These are phyloP conservation scores for Pemphigus obesinymphae DNA, from an alignment of 1,140 invertebrate species.

Conservation along the genomic window DNA sequence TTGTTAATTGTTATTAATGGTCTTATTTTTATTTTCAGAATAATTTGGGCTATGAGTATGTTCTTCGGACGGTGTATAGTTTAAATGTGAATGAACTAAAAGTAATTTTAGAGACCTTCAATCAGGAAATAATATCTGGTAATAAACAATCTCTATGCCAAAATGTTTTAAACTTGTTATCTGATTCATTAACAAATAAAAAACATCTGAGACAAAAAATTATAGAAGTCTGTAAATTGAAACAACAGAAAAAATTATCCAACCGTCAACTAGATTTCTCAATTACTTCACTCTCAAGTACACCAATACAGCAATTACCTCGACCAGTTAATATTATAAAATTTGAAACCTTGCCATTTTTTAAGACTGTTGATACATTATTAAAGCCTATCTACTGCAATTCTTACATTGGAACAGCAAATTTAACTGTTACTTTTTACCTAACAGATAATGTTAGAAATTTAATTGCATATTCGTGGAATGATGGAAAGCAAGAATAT, in stretches of 20 bases:
- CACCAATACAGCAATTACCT: too few species aligned
- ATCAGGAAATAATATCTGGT: background rate
- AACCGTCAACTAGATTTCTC: too few species aligned
- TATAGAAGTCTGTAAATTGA: background rate
- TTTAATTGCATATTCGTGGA: constrained; percentile 23
- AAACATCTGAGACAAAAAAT: constrained; percentile 21
- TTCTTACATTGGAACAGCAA: background rate
- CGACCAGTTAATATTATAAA: too few species aligned
- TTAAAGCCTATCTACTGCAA: constrained; percentile 4
- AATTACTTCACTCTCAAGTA: too few species aligned
- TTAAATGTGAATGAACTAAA: background rate
- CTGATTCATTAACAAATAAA: background rate
- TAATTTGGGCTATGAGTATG: background rate
- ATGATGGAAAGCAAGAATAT: constrained; percentile 19
- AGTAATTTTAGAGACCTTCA: background rate
- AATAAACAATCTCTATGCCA: constrained; percentile 17
- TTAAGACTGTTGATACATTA: background rate
- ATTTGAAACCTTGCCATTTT: constrained; percentile 23
- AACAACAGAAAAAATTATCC: background rate
- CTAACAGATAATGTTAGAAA: constrained; percentile 10
- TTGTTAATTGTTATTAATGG: too few species aligned
- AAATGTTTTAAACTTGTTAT: constrained; percentile 4
- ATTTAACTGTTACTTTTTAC: constrained; percentile 11
- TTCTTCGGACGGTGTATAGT: constrained; percentile 16
- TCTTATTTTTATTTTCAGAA: background rate